phyloP scores from a whole-genome alignment of 2,113 vertebrate species.

The Nipponia nippon region DNA sequence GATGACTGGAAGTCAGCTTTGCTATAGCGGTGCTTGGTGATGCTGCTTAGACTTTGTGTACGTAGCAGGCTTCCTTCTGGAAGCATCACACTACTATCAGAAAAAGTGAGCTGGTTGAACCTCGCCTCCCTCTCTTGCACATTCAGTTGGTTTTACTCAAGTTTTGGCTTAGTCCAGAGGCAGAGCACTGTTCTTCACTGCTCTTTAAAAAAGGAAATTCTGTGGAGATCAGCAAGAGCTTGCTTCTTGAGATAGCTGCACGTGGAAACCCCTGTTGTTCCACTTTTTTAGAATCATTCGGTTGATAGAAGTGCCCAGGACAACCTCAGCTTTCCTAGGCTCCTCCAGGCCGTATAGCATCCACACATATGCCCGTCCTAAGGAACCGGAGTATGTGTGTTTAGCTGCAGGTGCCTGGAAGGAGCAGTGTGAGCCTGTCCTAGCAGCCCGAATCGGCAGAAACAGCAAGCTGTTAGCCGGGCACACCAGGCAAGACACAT shows the following conservation, averaged over 20 bases:
- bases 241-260: background rate
- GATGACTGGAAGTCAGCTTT: background rate
- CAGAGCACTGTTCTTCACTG: background rate
- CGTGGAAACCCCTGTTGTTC: accelerated
- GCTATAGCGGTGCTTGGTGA: background rate
- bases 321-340: background rate
- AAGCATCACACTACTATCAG: accelerated
- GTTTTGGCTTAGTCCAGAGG: background rate
- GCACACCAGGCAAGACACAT: background rate
- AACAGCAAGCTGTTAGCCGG: background rate
- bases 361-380: background rate
- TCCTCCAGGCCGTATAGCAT: accelerated
- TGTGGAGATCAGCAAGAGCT: background rate
- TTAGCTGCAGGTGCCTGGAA: background rate
- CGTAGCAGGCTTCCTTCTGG: background rate
- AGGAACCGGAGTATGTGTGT: background rate
- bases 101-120: background rate
- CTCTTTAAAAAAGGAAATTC: background rate
- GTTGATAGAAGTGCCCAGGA: background rate
- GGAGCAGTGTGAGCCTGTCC: background rate
- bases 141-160: background rate
- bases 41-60: background rate
- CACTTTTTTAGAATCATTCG: background rate
- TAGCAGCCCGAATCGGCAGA: background rate
- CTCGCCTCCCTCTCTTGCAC: too few relatives aligned